Base-by-base conservation (phyloP, 2,888 invertebrate species). In the Mesorhabditis sp. region DNA sequence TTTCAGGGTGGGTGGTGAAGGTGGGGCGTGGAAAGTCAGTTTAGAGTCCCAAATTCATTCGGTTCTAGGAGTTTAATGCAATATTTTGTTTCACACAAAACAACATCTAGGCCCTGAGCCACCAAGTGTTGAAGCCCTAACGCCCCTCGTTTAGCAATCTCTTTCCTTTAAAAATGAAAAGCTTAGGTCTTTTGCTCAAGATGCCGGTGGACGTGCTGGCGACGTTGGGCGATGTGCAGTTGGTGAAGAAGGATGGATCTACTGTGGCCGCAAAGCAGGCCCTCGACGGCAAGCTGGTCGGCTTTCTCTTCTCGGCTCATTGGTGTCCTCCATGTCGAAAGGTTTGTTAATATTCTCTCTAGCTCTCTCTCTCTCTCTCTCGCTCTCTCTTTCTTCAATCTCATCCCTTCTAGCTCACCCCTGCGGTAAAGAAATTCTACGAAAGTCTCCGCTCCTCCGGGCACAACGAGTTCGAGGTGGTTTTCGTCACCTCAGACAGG, bases 401-500 rank as follows among this genome's bases (percentile, higher is more conserved):
- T 50, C 13, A 10, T 50, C 13, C 13, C 6, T 50, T 50, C 13
- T 10, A 50, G 50, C 13, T 50, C 7, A 50, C 50, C 7, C 50
- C 50, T 10, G 50, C 50, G 50, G 50, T 50, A 13, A 50, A 50
- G 50, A 50, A 50, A 50, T 50, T 50, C 50, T 50, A 50, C 50
- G 50, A 50, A 13, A 10, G 7, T 50, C 50, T 50, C 50, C 50
- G 50, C 13, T 10, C 50, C 50, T 50, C 50, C 7, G 50, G 50
- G 50, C 50, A 50, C 50, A 50, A 50, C 50, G 50, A 50, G 13
- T 50, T 50, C 50, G 50, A 50, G 50, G 50, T 50, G 7, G 50
- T 50, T 50, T 50, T 50, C 13, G 50, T 50, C 7, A 10, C 50
- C 7, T 6, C 50, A 10, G 50, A 50, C 13, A 50, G 50, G 6